Base-by-base conservation (phyloP, 2,797 vertebrate species). In the Synaphobranchus kaupii region DNA sequence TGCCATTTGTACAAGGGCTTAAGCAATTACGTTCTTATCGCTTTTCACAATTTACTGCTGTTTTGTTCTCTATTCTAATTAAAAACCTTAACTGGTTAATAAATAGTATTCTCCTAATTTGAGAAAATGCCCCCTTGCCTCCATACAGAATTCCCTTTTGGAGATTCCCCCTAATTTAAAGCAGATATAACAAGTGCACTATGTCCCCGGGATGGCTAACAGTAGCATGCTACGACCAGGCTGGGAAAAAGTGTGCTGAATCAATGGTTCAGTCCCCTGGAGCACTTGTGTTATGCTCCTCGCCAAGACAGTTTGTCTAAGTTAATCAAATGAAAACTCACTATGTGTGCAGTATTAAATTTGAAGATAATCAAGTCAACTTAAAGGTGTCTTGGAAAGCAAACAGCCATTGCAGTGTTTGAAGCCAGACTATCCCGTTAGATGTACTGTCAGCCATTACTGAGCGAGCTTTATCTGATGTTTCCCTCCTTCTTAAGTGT, bases 251-350 rank as follows among this genome's bases (percentile, higher is more conserved):
- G 58, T 68, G 78, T 25, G 47, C 20, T n/a, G 47, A n/a, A 9
- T 25, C 78, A n/a, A 81, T n/a, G 20, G 22, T 81, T 25, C 47
- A 81, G 10, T 50, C 47, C 78, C 78, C 78, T 50, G 78, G 47
- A 50, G 78, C 47, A 9, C 78, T 25, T 22, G 22, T 81, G 44
- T 81, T 81, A 44, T 81, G 25, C 44, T 3, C 22, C 25, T 81
- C 22, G 50, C 47, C n/a, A 81, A 81, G 68, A 28, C 44, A 81
- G 8, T 50, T 81, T 81, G 78, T 81, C 78, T 81, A 47, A 8
- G 13, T 81, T 81, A 81, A 81, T 81, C 78, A 81, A 81, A 47
- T 81, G 25, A 80, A 80, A 80, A 81, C 78, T n/a, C 78, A 76
- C 39, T 76, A 76, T 76, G n/a, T n/a, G 78, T 12, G 47, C 78